Evolutionary conservation across 2,888 invertebrate genomes (phyloP).

Genomic region (Mythimna lalbum): DNA sequence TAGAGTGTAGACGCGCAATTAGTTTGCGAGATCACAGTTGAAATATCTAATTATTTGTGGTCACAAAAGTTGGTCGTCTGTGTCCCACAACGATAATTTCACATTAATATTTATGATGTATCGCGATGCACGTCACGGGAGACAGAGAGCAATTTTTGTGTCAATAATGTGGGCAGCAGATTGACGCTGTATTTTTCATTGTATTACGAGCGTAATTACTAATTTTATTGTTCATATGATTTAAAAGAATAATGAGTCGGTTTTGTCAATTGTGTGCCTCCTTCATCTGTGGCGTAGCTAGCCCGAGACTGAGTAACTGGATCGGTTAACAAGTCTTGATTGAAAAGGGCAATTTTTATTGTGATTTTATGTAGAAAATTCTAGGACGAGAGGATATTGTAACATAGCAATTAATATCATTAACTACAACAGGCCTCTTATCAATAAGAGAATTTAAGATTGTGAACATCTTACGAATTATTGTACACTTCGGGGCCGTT

Average conservation of each 20-base stretch:
- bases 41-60: conserved; percentile 59
- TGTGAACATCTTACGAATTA: no score
- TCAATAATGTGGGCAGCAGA: conserved; percentile 53
- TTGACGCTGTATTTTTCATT: conserved; percentile 42
- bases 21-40: conserved; percentile 34
- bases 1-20: conserved; percentile 44
- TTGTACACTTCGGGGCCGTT: no score
- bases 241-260: background rate
- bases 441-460: no score
- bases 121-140: conserved; percentile 33
- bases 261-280: conserved; percentile 7
- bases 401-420: no score
- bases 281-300: no score
- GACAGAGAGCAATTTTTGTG: conserved; percentile 48
- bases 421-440: no score
- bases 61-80: conserved; percentile 31
- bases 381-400: no score
- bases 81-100: conserved; percentile 41
- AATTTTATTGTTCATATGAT: conserved; percentile 22
- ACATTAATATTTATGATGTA: conserved; percentile 58
- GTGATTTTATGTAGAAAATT: no score
- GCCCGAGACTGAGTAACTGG: no score
- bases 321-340: no score
- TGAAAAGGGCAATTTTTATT: no score
- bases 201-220: conserved; percentile 21